Percentiles rank a stretch among this genome's conserved stretches.
Conservation (phyloP, 2,797 vertebrate species). For the Pantherophis vulpinus region DNA sequence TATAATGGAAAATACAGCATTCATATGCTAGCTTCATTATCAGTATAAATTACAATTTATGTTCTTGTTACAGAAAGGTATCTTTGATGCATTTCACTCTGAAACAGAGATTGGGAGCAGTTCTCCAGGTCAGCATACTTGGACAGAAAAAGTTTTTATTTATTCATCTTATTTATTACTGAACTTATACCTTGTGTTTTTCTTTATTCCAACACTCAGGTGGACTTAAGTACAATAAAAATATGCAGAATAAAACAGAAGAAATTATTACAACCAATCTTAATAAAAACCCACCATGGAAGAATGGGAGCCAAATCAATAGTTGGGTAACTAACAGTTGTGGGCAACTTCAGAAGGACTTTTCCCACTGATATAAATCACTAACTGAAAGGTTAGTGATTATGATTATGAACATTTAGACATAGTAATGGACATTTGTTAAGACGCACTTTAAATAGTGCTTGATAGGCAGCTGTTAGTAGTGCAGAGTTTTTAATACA, state of each 20-base stretch:
- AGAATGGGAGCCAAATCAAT: background rate
- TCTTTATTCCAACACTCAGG: background rate
- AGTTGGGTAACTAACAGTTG: background rate
- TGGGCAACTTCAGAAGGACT: background rate
- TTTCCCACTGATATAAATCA: background rate
- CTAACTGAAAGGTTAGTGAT: background rate
- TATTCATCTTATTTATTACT: background rate
- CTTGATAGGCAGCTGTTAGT: background rate
- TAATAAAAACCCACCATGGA: background rate
- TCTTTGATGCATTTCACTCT: background rate
- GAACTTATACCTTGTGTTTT: background rate
- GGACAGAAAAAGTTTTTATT: background rate
- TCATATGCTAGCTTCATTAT: background rate
- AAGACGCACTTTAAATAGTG: background rate
- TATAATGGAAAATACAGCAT: conserved; percentile 13
- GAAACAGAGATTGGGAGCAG: background rate
- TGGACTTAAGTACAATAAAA: background rate
- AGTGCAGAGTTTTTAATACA: background rate
- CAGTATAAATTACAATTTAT: background rate
- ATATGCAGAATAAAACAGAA: background rate
- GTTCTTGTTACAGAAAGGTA: conserved; percentile 1
- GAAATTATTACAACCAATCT: background rate
- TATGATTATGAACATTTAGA: background rate
- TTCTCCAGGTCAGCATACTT: background rate
- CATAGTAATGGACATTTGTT: background rate